phyloP scores from a whole-genome alignment of 2,888 invertebrate genomes.

The Yponomeuta cagnagella region DNA sequence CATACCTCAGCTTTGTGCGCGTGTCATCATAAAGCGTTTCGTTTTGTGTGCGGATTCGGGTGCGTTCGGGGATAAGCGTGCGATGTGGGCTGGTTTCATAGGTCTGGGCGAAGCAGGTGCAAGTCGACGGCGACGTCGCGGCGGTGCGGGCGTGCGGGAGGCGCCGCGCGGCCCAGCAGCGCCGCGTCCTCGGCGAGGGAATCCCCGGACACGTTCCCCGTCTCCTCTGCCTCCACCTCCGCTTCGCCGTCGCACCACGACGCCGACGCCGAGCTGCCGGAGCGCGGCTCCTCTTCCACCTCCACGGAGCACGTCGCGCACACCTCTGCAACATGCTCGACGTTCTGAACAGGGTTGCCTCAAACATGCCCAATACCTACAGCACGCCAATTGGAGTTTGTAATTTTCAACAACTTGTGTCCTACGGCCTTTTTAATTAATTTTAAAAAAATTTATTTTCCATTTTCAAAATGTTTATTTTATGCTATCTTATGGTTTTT shows the following conservation, averaged over 20 bases:
- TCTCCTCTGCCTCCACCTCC: constrained; percentile 55
- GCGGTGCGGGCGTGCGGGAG: constrained; percentile 22
- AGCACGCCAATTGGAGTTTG: not conserved
- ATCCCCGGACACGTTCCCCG: constrained; percentile 73
- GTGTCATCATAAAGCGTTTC: constrained; percentile 10
- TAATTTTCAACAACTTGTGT: too few relatives aligned
- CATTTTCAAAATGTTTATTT: too few relatives aligned
- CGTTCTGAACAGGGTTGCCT: not conserved
- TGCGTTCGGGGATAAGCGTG: constrained; percentile 18
- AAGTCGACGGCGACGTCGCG: constrained; percentile 68
- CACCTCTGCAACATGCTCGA: constrained; percentile 52
- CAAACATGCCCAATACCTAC: constrained; percentile 4
- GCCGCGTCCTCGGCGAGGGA: constrained; percentile 70
- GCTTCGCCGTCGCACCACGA: constrained; percentile 74
- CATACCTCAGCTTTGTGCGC: not conserved
- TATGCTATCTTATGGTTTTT: too few relatives aligned
- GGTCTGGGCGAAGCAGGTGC: constrained; percentile 64
- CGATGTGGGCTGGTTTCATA: constrained; percentile 33
- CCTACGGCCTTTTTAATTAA: too few relatives aligned
- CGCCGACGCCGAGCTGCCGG: constrained; percentile 66
- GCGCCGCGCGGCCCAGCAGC: constrained; percentile 45
- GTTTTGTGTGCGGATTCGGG: constrained; percentile 16
- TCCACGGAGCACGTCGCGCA: constrained; percentile 67
- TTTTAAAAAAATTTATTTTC: too few relatives aligned
- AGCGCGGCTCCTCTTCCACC: constrained; percentile 56